phyloP scores from a whole-genome alignment of 2,113 vertebrate genomes.

The Tragelaphus imberbis region DNA sequence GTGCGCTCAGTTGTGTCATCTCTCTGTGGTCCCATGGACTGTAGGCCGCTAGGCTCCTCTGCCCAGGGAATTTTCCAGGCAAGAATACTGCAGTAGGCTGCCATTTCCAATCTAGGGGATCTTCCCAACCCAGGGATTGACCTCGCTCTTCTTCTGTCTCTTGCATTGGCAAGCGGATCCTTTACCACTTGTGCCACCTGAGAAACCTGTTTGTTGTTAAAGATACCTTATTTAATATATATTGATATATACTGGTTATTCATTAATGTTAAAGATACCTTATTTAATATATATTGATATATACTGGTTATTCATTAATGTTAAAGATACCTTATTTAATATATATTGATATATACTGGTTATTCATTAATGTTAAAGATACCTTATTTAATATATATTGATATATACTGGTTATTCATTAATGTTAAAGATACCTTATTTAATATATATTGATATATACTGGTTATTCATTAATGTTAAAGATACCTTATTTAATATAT shows the following conservation, averaged over 20 bases:
- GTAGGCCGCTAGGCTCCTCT: background rate
- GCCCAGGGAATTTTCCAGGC: background rate
- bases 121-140: background rate
- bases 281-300: background rate
- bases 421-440: background rate
- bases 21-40: background rate
- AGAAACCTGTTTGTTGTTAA: background rate
- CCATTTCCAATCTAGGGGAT: background rate
- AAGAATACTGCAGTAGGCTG: background rate
- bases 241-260: background rate
- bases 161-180: background rate
- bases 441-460: background rate
- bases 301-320: background rate
- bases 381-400: background rate
- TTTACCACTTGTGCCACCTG: background rate
- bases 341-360: too few species aligned
- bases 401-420: too few species aligned
- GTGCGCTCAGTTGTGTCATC: background rate
- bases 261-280: background rate
- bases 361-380: too few species aligned
- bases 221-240: background rate
- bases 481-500: background rate
- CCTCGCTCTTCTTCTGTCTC: background rate
- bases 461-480: too few species aligned
- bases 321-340: background rate